These are phyloP conservation scores for Acanthiza pusilla DNA, from an alignment of 2,797 vertebrate species.

Conservation along the genomic window DNA sequence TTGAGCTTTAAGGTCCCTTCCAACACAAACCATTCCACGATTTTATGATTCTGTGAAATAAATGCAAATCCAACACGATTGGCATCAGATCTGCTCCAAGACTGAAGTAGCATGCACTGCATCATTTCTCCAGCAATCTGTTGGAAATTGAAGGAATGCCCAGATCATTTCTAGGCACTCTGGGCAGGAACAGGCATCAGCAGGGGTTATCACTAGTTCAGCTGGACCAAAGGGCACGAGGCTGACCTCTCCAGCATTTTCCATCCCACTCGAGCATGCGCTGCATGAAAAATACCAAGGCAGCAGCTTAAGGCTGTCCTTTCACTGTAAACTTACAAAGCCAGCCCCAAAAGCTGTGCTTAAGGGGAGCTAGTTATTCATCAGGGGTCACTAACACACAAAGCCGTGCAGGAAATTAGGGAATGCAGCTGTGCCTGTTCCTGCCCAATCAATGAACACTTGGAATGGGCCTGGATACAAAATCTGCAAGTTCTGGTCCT, in stretches of 20 bases:
- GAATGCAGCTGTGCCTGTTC: not conserved
- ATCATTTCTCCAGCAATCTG: not conserved
- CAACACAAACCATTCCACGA: not conserved
- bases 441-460: not conserved
- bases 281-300: not conserved
- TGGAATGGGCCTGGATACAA: not conserved
- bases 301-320: not conserved
- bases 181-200: not conserved
- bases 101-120: not conserved
- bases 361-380: not conserved
- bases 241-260: not conserved
- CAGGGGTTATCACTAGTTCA: not conserved
- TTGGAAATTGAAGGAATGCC: not conserved
- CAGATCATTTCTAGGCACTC: not conserved
- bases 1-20: not conserved
- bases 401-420: not conserved
- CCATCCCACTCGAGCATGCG: accelerated
- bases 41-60: not conserved
- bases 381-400: not conserved
- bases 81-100: not conserved
- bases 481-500: not conserved
- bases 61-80: not conserved
- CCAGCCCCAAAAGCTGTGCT: not conserved
- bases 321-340: not conserved
- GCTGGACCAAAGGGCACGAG: not conserved